A percentile compares a stretch with the other conserved stretches of the same genome.
Conservation (phyloP, 2,113 vertebrate genomes). For the Chaetodon trifascialis region DNA sequence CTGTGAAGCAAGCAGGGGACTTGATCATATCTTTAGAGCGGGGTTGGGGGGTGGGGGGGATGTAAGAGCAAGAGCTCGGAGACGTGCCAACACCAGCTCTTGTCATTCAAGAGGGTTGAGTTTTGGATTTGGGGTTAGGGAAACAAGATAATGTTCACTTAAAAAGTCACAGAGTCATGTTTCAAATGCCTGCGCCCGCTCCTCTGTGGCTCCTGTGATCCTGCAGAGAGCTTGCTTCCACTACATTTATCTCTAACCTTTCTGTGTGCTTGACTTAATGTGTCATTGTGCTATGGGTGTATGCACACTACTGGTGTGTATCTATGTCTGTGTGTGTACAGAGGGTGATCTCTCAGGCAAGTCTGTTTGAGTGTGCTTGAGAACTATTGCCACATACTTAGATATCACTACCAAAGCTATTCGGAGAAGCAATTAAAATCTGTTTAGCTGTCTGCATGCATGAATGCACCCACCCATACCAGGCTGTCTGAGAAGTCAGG, state of each 20-base stretch:
- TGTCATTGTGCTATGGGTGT: constrained; percentile 60
- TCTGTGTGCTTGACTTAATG: constrained; percentile 59
- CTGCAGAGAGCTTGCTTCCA: constrained; percentile 55
- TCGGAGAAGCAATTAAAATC: constrained; percentile 82
- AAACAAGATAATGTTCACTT: constrained; percentile 78
- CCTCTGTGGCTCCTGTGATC: constrained; percentile 67
- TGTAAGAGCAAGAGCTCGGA: constrained; percentile 47
- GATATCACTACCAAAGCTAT: constrained; percentile 78
- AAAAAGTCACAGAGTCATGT: constrained; percentile 72
- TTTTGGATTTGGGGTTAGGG: constrained; percentile 70
- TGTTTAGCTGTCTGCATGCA: constrained; percentile 77
- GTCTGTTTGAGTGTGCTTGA: constrained; percentile 51
- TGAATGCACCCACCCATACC: constrained; percentile 65
- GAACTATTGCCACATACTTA: constrained; percentile 71
- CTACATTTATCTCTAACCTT: constrained; percentile 70
- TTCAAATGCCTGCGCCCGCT: constrained; percentile 69
- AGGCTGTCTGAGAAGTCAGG: constrained; percentile 69
- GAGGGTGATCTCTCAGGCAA: constrained; percentile 44
- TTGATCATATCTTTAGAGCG: constrained; percentile 61
- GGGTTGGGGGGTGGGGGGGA: constrained; percentile 34
- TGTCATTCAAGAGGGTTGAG: constrained; percentile 76
- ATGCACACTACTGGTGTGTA: constrained; percentile 45
- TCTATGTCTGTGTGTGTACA: constrained; percentile 43
- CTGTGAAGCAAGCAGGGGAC: constrained; percentile 50
- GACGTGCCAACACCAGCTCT: constrained; percentile 71